Evolutionary conservation across 2,888 invertebrate genomes (phyloP), one percentile per base, ranked within the genome.

Genomic region (Syrista parreyssii): DNA sequence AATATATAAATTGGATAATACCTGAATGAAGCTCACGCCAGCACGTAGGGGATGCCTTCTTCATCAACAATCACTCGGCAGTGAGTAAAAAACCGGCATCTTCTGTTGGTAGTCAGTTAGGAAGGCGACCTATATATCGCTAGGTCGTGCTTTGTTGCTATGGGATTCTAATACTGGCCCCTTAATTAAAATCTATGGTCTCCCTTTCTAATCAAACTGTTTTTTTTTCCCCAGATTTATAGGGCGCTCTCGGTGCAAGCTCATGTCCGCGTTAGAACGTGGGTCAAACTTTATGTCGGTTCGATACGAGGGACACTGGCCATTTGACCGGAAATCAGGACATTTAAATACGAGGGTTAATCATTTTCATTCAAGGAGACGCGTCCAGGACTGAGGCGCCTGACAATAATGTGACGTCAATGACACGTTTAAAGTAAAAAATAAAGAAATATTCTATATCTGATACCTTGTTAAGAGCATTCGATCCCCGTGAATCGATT

Each of bases 1-100:
- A 92, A 92, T 92, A 92, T 92, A 93, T 93, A 93, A 92, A 92
- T 92, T 93, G 92, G 93, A 93, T 93, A 93, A 93, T 93, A 93
- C 93, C 93, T 93, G 93, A 91, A 92, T 92, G 92, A 91, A 92
- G 92, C 90, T 89, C 87, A 88, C 90, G 88, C 90, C 91, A 90
- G 91, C 90, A 89, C 88, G 91, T 86, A 89, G 90, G 91, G 91
- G 91, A 89, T 90, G 91, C 87, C 90, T 90, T 91, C 91, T 91
- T 91, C 91, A 91, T 91, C 89, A 87, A 91, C 88, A 91, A 90
- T 90, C 91, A 91, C 89, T 91, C 89, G 89, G 90, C 91, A 91
- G 89, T 91, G 89, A 90, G 89, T 90, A 88, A 89, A 89, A 91
- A 86, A 91, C 90, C 89, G 89, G 91, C 91, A 90, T 91, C 91